Base-by-base conservation (phyloP, 2,113 vertebrate species). In the Cinclus mexicanus region DNA sequence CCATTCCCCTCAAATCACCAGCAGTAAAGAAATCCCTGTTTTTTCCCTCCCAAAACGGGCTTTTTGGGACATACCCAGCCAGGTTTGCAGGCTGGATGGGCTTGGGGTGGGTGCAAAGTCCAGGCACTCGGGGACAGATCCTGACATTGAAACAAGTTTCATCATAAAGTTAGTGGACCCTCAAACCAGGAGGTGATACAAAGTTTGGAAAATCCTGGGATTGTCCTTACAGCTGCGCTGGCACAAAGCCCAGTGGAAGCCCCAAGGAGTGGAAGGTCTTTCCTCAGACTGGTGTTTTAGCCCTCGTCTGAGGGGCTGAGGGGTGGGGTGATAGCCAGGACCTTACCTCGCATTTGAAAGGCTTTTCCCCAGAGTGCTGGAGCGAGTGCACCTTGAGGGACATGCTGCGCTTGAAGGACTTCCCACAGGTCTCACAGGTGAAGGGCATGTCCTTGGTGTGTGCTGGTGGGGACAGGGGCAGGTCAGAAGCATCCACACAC, bases 381-480 rank as follows among this genome's bases (percentile, higher is more conserved):
- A 99, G 98, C 0, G 99, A 99, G 92, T 99, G 99, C 64, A 99
- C 99, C 97, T 99, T 99, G 92, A 99, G 98, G 55, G 99, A 99
- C 99, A 99, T 99, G 97, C 99, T 99, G 90, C 99, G 98, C 90
- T 99, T 99, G 98, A 99, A 99, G 19, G 99, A 99, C 97, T 99
- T 99, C 80, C 99, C 99, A 1, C 99, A 99, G 24, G 99, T 99
- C 98, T 99, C 99, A 0, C 99, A 99, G 78, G 99, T 99, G 97
- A 99, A 99, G 0, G 99, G 99, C 99, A 99, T 99, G 98, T 99
- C 99, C 98, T 99, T 99, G n/a, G 99, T 99, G 96, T 99, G 99
- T 86, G 99, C 99, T 99, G 63, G 24, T 81, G 93, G 2, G 67
- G 59, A 95, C 60, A 79, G 52, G 14, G 50, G 42, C 49, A 52